These are phyloP conservation scores for Synanthedon formicaeformis DNA, from an alignment of 2,888 invertebrate genomes.

Conservation along the genomic window DNA sequence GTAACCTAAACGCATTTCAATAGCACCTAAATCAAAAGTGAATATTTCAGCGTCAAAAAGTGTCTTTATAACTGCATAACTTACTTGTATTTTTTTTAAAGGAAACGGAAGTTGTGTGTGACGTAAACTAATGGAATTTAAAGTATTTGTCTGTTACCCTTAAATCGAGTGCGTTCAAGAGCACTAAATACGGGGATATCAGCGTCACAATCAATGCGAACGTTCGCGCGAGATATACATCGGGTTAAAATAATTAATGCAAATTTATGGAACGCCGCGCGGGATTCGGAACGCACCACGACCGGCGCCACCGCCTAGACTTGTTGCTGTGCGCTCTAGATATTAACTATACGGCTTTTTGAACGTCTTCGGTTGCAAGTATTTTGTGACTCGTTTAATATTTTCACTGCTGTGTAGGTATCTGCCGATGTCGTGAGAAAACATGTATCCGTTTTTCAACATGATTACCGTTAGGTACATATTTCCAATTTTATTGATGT, in stretches of 20 bases:
- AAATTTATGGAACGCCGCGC: slow-evolving; percentile 33
- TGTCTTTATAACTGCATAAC: too few species aligned
- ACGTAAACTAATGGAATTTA: too few species aligned
- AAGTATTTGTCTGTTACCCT: neutral
- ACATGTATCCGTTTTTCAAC: too few species aligned
- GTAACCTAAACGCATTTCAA: too few species aligned
- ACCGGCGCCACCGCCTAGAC: slow-evolving; percentile 13
- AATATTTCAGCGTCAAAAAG: too few species aligned
- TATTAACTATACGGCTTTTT: slow-evolving; percentile 7
- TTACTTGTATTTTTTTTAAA: too few species aligned
- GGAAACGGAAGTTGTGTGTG: too few species aligned
- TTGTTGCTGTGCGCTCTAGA: slow-evolving; percentile 17
- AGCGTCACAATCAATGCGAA: slow-evolving; percentile 35
- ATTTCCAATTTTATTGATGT: too few species aligned
- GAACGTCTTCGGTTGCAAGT: slow-evolving; percentile 2
- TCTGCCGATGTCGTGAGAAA: too few species aligned
- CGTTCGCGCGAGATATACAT: slow-evolving; percentile 35
- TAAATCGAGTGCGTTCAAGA: neutral
- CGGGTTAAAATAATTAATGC: slow-evolving; percentile 43
- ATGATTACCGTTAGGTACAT: too few species aligned
- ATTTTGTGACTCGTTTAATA: neutral
- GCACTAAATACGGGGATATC: slow-evolving; percentile 13
- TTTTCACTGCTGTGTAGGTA: neutral
- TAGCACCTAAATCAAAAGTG: too few species aligned
- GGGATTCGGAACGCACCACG: slow-evolving; percentile 18